Evolutionary conservation across 2,113 vertebrate species (phyloP), one percentile per base, ranked within the genome.

Genomic region (Scopus umbretta): DNA sequence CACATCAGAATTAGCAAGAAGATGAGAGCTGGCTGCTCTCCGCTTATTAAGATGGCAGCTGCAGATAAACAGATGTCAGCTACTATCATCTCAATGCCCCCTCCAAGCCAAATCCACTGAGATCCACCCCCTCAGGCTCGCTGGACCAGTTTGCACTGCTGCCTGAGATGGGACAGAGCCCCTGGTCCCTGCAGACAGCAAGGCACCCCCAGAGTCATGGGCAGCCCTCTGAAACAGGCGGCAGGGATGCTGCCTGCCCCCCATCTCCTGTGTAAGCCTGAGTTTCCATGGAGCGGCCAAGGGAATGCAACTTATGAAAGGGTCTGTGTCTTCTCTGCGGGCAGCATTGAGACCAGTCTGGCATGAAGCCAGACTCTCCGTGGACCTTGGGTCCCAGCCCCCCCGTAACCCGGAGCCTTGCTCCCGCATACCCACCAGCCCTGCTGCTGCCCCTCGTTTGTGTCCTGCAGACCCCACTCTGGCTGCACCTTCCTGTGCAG

Each of bases 1-100:
- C 92, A 95, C 83, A 93, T 94, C 87, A 92, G 94, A 97, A 97
- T 94, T 95, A 96, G 92, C 71, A 75, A 86, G 91, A 93, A 85
- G 95, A 94, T 86, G 94, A 93, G 90, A 92, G 76, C 95, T 85
- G 84, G 82, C 87, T 32, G 1, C 18, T 5, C 95, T 91, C 92
- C 2, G 34, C 93, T 96, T 95, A 95, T 94, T 96, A 95, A 96
- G 94, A 96, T 91, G 88, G 92, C 94, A 96, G 92, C 90, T 94
- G 95, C 89, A 96, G 95, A 97, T 96, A 97, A 97, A 95, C 92
- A 94, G 92, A 94, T 83, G 90, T 96, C 75, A 5, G 49, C 92
- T 96, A 73, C 93, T 91, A 92, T 94, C 83, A 85, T 91, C 86
- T 92, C 92, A 80, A 58, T 92, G 91, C 43, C 85, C 84, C 96